Conservation (phyloP, 2,113 vertebrate species). For the Carlito syrichta region DNA sequence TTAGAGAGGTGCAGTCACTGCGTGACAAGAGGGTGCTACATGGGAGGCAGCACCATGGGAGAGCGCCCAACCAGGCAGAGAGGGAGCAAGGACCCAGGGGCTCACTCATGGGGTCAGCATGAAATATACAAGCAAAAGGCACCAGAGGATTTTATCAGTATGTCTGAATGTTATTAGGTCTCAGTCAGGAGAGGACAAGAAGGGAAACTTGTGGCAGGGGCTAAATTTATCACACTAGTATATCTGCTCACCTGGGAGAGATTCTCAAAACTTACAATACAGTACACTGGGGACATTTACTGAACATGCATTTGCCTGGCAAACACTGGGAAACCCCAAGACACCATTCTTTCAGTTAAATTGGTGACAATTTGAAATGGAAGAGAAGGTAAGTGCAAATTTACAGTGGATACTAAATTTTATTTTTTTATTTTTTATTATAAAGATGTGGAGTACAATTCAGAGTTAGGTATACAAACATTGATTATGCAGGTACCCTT, state of each 20-base stretch:
- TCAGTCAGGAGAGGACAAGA: not conserved
- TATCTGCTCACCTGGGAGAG: not conserved
- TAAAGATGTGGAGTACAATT: too few relatives aligned
- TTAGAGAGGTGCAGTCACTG: not conserved
- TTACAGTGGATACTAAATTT: not conserved
- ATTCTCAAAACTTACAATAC: too few relatives aligned
- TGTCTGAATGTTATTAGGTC: not conserved
- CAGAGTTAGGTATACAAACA: too few relatives aligned
- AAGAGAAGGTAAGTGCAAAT: not conserved
- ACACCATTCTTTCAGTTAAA: not conserved
- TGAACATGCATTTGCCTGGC: not conserved
- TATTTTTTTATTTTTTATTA: too few relatives aligned
- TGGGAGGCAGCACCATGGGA: not conserved
- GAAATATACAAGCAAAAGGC: not conserved
- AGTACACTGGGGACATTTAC: too few relatives aligned
- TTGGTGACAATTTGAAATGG: not conserved
- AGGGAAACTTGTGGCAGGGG: not conserved
- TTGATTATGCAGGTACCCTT: too few relatives aligned
- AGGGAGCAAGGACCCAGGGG: not conserved
- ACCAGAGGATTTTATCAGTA: not conserved
- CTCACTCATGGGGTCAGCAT: not conserved
- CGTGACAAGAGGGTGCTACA: not conserved
- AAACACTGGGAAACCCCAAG: not conserved
- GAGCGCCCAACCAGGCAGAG: not conserved
- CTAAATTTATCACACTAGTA: not conserved